These are phyloP conservation scores for Hesperia comma DNA, from an alignment of 2,888 invertebrate genomes.

Conservation along the genomic window DNA sequence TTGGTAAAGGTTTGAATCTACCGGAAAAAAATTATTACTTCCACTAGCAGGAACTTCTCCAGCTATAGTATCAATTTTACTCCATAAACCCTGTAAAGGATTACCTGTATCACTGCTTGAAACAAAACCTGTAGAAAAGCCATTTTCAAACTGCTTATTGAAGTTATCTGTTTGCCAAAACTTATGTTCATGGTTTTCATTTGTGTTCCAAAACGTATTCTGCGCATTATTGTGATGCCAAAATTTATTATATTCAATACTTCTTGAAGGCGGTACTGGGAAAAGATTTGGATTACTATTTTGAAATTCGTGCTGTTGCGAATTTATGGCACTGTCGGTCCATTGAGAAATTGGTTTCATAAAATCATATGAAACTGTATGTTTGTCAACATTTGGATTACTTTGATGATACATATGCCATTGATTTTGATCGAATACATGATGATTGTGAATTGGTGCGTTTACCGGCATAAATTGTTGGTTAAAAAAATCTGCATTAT, in stretches of 20 bases:
- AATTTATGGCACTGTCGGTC: not conserved
- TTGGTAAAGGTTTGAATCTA: not conserved
- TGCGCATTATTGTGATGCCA: conserved; percentile 23
- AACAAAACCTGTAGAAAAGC: conserved; percentile 3
- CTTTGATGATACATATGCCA: conserved; percentile 18
- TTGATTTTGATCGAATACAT: conserved; percentile 4
- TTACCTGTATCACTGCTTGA: conserved; percentile 7
- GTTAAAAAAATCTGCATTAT: conserved; percentile 1
- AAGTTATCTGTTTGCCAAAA: conserved; percentile 31
- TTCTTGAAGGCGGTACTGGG: not conserved
- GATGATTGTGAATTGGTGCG: not conserved
- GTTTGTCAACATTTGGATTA: not conserved
- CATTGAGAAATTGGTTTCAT: conserved; percentile 17
- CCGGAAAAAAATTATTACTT: conserved; percentile 12
- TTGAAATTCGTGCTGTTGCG: not conserved
- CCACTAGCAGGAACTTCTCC: conserved; percentile 31
- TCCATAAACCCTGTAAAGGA: conserved; percentile 39
- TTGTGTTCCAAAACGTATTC: conserved; percentile 15
- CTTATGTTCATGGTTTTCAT: conserved; percentile 44
- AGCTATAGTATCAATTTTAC: conserved; percentile 38
- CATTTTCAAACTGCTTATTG: conserved; percentile 8
- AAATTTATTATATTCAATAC: not conserved
- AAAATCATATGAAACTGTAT: conserved; percentile 17
- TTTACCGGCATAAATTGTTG: conserved; percentile 2
- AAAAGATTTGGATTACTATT: conserved; percentile 2